Evolutionary conservation across 2,797 vertebrate species (phyloP).

Genomic region (Sitta carolinensis): DNA sequence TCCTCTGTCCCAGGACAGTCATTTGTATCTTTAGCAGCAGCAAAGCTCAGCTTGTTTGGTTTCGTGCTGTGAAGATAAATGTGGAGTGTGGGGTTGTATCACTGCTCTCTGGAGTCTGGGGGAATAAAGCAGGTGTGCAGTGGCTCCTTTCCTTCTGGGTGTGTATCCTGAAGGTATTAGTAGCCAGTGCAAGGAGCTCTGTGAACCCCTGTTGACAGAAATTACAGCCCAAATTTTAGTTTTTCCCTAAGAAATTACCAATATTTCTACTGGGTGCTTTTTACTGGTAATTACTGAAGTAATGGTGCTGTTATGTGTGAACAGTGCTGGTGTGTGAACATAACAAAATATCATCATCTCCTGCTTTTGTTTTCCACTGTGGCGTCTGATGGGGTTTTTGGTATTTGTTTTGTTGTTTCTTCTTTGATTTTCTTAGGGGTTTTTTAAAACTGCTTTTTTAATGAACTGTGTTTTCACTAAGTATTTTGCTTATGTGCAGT

Average conservation of each 20-base stretch:
- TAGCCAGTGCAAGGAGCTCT: neutral
- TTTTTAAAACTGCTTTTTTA: neutral
- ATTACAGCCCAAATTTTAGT: neutral
- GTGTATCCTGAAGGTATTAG: neutral
- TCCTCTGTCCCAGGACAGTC: neutral
- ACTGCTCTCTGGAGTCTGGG: neutral
- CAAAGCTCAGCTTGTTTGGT: neutral
- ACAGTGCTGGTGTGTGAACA: neutral
- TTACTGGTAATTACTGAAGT: neutral
- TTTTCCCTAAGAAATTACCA: neutral
- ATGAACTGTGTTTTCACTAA: neutral
- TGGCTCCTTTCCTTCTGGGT: neutral
- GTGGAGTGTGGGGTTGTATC: neutral
- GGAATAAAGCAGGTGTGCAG: neutral
- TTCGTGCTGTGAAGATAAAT: neutral
- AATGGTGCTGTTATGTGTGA: neutral
- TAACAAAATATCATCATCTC: neutral
- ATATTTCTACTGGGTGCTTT: neutral
- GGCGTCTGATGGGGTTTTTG: rapidly evolving
- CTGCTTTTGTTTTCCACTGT: neutral
- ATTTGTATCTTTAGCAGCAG: neutral
- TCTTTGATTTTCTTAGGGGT: neutral
- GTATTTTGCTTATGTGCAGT: neutral
- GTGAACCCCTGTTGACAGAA: neutral
- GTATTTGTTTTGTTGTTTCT: neutral